Evolutionary conservation across 2,797 vertebrate species (phyloP).

Genomic region (Schizopygopsis malacanthus): DNA sequence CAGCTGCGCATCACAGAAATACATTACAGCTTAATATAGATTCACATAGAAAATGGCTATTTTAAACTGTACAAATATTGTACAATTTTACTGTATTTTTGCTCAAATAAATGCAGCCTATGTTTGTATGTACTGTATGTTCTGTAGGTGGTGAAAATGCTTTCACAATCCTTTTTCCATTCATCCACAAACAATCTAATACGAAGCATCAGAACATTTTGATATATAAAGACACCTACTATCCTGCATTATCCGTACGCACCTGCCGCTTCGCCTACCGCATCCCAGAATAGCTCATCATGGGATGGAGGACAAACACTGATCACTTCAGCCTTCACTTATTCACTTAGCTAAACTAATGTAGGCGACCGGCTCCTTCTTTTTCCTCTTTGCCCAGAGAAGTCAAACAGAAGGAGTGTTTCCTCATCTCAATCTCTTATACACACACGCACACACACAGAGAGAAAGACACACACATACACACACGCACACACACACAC

Average conservation of each 20-base stretch:
- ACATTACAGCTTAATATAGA: not conserved
- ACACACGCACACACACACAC: too few species aligned
- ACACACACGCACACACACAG: not conserved
- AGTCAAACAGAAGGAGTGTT: constrained; percentile 31
- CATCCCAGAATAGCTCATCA: constrained; percentile 48
- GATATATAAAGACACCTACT: not conserved
- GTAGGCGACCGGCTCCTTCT: not conserved
- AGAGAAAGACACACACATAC: too few species aligned
- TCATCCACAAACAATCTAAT: not conserved
- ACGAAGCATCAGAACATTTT: not conserved
- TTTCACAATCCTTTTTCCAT: not conserved
- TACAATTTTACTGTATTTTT: not conserved
- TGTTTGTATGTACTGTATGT: not conserved
- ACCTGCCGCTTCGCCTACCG: constrained; percentile 31
- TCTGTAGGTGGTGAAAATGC: not conserved
- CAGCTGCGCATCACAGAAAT: not conserved
- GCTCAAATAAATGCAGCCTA: not conserved
- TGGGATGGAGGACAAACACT: constrained; percentile 15
- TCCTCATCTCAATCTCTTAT: not conserved
- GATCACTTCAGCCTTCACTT: not conserved
- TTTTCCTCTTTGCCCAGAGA: not conserved
- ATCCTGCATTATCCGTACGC: not conserved
- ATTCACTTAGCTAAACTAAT: not conserved
- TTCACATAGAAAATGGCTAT: not conserved
- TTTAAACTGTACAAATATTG: not conserved